phyloP scores from a whole-genome alignment of 2,888 invertebrate species.

The Tachina fera region DNA sequence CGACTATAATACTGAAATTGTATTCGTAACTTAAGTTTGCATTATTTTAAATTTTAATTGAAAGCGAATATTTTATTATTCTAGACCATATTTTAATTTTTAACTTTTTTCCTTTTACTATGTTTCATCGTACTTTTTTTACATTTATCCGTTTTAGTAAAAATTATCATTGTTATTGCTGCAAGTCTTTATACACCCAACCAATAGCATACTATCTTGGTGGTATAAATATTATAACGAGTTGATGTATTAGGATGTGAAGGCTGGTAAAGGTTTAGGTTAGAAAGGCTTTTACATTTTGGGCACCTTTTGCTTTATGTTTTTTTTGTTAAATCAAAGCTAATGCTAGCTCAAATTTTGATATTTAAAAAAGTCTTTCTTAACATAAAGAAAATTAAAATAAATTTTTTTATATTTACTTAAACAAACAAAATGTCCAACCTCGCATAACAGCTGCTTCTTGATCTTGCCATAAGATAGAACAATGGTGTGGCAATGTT shows the following conservation, averaged over 20 bases:
- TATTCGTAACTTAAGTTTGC: slow-evolving; percentile 38
- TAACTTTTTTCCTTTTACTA: slow-evolving; percentile 27
- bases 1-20: slow-evolving; percentile 6
- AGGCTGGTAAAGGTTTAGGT: slow-evolving; percentile 6
- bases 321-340: too few relatives aligned
- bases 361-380: too few relatives aligned
- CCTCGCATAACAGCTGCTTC: too few relatives aligned
- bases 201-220: slow-evolving; percentile 10
- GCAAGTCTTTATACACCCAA: not conserved
- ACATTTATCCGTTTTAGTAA: slow-evolving; percentile 24
- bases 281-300: not conserved
- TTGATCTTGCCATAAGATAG: too few relatives aligned
- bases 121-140: not conserved
- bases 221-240: slow-evolving; percentile 37
- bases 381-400: too few relatives aligned
- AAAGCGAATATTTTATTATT: slow-evolving; percentile 64
- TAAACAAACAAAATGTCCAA: too few relatives aligned
- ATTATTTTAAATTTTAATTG: slow-evolving; percentile 59
- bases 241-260: slow-evolving; percentile 29
- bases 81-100: slow-evolving; percentile 56
- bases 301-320: not conserved
- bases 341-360: too few relatives aligned
- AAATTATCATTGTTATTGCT: slow-evolving; percentile 55
- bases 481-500: too few relatives aligned
- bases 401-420: too few relatives aligned